Conservation (phyloP, 2,797 vertebrate genomes). For the Notolepis coatsorum region DNA sequence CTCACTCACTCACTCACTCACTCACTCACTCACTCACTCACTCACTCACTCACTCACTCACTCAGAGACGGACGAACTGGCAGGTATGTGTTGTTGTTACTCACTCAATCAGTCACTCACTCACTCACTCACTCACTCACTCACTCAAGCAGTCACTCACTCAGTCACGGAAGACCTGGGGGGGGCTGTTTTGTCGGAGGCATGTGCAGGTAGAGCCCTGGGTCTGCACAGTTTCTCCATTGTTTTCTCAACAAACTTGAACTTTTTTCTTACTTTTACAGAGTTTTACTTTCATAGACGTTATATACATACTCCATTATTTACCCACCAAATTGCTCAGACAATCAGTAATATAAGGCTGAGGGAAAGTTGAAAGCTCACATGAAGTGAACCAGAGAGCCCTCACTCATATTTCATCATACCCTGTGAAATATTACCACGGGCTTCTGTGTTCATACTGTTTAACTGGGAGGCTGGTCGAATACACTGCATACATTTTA, state of each 20-base stretch:
- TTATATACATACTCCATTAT: not conserved
- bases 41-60: no score
- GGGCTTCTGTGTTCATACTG: not conserved
- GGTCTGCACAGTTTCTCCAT: no score
- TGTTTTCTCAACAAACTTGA: not conserved
- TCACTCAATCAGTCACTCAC: no score
- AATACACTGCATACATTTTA: constrained; percentile 48
- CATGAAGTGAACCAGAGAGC: not conserved
- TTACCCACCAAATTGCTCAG: not conserved
- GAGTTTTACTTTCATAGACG: not conserved
- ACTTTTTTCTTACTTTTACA: not conserved
- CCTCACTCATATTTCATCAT: constrained; percentile 24
- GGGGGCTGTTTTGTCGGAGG: no score
- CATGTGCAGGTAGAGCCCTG: no score
- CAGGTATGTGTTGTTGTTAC: no score
- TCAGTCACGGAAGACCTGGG: no score
- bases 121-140: no score
- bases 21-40: no score
- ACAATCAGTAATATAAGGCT: not conserved
- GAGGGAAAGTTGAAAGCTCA: not conserved
- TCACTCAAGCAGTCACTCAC: no score
- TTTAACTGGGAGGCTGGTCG: not conserved
- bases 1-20: no score
- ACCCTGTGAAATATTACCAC: constrained; percentile 44
- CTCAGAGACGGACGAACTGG: no score